Percentiles rank a stretch among this genome's conserved stretches.
Conservation (phyloP, 2,113 vertebrate species). For the Tragelaphus strepsiceros region DNA sequence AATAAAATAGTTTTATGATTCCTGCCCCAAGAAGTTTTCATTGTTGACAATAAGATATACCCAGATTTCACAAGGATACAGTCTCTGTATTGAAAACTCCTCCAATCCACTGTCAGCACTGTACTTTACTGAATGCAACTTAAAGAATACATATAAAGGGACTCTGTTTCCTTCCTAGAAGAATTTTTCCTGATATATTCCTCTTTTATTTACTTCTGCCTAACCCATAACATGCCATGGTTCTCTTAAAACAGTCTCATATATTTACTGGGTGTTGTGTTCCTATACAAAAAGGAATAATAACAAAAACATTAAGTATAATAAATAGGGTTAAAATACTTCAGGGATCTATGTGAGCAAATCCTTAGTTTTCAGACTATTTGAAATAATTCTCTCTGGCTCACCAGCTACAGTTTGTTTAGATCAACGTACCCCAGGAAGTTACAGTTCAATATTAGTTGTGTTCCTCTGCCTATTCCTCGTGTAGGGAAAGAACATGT, state of each 20-base stretch:
- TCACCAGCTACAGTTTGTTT: not conserved
- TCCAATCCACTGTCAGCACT: not conserved
- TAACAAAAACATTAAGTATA: not conserved
- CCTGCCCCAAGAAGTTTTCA: not conserved
- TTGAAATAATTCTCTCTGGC: not conserved
- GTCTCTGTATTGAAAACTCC: not conserved
- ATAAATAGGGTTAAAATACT: not conserved
- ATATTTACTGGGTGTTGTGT: not conserved
- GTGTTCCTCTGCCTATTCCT: not conserved
- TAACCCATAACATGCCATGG: not conserved
- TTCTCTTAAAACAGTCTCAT: not conserved
- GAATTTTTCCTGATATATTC: not conserved
- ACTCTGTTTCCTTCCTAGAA: not conserved
- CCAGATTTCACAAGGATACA: not conserved
- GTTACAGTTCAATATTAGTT: not conserved
- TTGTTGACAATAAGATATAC: not conserved
- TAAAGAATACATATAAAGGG: not conserved
- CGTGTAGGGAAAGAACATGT: not conserved
- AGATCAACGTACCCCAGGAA: not conserved
- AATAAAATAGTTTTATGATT: not conserved
- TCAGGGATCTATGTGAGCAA: not conserved
- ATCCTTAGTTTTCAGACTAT: not conserved
- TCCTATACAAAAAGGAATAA: not conserved
- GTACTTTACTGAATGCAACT: not conserved
- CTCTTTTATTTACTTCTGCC: slow-evolving; percentile 23